Evolutionary conservation across 2,113 vertebrate genomes (phyloP).

Genomic region (Callorhinus ursinus): DNA sequence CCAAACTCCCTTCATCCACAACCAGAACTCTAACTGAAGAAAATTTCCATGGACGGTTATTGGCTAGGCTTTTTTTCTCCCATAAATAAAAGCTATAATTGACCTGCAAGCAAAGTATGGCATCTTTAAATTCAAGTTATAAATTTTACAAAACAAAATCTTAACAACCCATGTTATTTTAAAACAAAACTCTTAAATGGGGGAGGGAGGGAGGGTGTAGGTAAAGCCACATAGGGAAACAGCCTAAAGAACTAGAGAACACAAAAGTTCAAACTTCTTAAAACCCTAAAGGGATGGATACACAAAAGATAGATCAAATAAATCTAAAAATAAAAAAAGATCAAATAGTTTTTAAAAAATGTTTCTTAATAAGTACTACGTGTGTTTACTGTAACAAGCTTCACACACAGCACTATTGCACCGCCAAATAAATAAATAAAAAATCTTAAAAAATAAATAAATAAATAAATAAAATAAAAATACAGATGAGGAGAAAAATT

Average conservation of each 20-base stretch:
- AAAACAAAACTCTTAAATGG: conserved; percentile 16
- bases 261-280: neutral
- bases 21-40: conserved; percentile 87
- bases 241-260: neutral
- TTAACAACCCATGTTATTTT: neutral
- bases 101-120: conserved; percentile 81
- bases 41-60: conserved; percentile 86
- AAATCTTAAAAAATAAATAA: no score
- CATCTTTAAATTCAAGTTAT: conserved; percentile 23
- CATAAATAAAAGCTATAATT: conserved; percentile 86
- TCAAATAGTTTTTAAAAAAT: neutral
- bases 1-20: conserved; percentile 93
- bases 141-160: neutral
- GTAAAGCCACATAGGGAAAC: neutral
- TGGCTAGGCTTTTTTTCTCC: neutral
- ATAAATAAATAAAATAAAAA: neutral
- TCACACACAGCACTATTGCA: neutral
- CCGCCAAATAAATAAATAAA: neutral
- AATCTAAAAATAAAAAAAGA: neutral
- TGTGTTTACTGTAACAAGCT: neutral
- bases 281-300: neutral
- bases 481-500: neutral
- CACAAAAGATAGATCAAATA: neutral
- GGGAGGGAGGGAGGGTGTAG: neutral
- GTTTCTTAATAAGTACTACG: neutral